phyloP scores from a whole-genome alignment of 2,113 vertebrate genomes.

The Phoxinus phoxinus region DNA sequence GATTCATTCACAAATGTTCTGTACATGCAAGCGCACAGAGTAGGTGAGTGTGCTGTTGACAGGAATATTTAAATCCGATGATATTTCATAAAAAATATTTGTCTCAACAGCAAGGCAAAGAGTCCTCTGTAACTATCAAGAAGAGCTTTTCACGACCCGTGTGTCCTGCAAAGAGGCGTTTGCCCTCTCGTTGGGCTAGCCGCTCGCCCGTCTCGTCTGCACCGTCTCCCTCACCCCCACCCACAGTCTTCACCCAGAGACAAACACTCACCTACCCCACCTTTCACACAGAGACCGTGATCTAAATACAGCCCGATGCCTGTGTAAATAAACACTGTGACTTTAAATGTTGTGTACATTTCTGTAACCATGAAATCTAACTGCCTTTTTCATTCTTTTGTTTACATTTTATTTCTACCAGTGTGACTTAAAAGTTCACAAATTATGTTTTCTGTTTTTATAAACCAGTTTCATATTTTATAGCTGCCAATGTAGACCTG shows the following conservation, averaged over 20 bases:
- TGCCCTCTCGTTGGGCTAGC: constrained; percentile 91
- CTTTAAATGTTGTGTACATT: constrained; percentile 26
- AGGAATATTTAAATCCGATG: constrained; percentile 10
- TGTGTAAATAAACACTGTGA: constrained; percentile 67
- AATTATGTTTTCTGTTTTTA: constrained; percentile 22
- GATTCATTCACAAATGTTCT: neutral
- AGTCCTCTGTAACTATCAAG: constrained; percentile 60
- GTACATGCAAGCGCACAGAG: neutral
- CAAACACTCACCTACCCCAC: constrained; percentile 71
- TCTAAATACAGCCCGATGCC: constrained; percentile 53
- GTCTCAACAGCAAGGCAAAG: constrained; percentile 68
- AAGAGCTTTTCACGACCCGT: constrained; percentile 91
- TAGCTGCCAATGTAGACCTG: constrained; percentile 78
- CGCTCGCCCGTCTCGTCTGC: constrained; percentile 79
- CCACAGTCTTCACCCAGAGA: constrained; percentile 68
- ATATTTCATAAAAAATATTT: constrained; percentile 34
- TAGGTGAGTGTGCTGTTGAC: neutral
- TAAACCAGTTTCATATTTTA: constrained; percentile 50
- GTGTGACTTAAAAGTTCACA: neutral
- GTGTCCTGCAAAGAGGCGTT: constrained; percentile 88
- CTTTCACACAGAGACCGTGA: constrained; percentile 79
- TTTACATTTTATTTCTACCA: constrained; percentile 14
- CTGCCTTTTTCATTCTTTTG: neutral
- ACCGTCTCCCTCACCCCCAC: constrained; percentile 60
- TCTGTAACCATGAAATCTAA: constrained; percentile 3